A percentile compares a stretch with the other conserved stretches of the same genome.
Evolutionary conservation across 2,888 invertebrate species (phyloP).

Genomic region (Syritta pipiens): DNA sequence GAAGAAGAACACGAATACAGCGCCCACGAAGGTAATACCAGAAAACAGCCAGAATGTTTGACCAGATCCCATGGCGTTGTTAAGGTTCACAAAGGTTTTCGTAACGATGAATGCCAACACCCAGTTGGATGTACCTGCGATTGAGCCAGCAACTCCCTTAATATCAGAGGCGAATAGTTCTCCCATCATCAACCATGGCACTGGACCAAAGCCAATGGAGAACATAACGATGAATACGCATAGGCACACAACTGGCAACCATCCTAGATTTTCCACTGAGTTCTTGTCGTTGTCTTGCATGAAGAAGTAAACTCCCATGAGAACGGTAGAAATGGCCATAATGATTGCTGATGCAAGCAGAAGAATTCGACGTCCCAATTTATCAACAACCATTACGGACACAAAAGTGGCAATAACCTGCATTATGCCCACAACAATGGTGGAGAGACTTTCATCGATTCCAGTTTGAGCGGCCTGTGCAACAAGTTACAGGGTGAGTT

Average conservation of each 20-base stretch:
- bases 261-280: slow-evolving; percentile 82
- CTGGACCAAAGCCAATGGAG: slow-evolving; percentile 91
- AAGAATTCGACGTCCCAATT: slow-evolving; percentile 87
- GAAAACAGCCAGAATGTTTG: slow-evolving; percentile 89
- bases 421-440: slow-evolving; percentile 91
- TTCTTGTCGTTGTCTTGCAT: slow-evolving; percentile 75
- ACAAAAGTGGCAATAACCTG: slow-evolving; percentile 86
- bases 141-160: slow-evolving; percentile 87
- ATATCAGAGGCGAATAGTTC: slow-evolving; percentile 90
- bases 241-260: slow-evolving; percentile 87
- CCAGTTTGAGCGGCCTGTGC: slow-evolving; percentile 76
- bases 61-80: slow-evolving; percentile 81
- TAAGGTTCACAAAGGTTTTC: slow-evolving; percentile 84
- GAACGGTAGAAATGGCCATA: slow-evolving; percentile 85
- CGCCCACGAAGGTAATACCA: slow-evolving; percentile 83
- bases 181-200: slow-evolving; percentile 88
- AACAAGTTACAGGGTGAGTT: no score
- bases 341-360: slow-evolving; percentile 85
- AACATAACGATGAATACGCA: slow-evolving; percentile 90
- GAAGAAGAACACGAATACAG: slow-evolving; percentile 84
- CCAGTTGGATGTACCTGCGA: slow-evolving; percentile 91
- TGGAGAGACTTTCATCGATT: slow-evolving; percentile 82
- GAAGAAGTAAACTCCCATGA: slow-evolving; percentile 86
- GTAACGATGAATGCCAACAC: slow-evolving; percentile 89
- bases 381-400: slow-evolving; percentile 89